Percentiles rank a stretch among this genome's conserved stretches.
Evolutionary conservation across 2,888 invertebrate species (phyloP).

Genomic region (Tinea trinotella): DNA sequence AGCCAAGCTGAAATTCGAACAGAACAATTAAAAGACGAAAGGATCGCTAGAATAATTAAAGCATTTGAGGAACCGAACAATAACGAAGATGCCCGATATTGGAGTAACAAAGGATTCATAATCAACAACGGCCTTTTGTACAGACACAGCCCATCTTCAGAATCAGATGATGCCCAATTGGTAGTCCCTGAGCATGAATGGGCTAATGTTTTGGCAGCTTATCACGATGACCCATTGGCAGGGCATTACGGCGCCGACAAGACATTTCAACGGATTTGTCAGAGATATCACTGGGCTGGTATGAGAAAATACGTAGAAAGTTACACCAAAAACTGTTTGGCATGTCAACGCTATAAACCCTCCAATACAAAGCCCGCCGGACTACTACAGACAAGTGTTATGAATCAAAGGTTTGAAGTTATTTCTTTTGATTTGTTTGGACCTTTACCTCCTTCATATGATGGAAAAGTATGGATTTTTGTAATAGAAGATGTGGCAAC

Average conservation of each 20-base stretch:
- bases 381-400: constrained; percentile 27
- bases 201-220: constrained; percentile 23
- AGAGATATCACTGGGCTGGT: constrained; percentile 18
- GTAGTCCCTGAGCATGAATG: too few species aligned
- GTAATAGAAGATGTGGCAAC: constrained; percentile 24
- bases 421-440: constrained; percentile 29
- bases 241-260: constrained; percentile 4
- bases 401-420: constrained; percentile 25
- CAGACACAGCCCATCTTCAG: too few species aligned
- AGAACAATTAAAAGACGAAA: too few species aligned
- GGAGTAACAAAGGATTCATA: too few species aligned
- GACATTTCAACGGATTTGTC: background rate
- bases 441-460: background rate
- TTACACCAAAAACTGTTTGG: constrained; percentile 13
- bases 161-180: too few species aligned
- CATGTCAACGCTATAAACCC: constrained; percentile 18
- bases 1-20: too few species aligned
- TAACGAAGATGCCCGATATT: too few species aligned
- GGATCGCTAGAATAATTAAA: too few species aligned
- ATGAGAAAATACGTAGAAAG: constrained; percentile 16
- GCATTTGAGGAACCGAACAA: too few species aligned
- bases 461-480: constrained; percentile 22
- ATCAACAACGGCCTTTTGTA: too few species aligned
- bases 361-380: constrained; percentile 30
- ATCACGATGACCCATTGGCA: constrained; percentile 26